Conservation (phyloP, 2,113 vertebrate genomes). For the Nothocercus nigrocapillus region DNA sequence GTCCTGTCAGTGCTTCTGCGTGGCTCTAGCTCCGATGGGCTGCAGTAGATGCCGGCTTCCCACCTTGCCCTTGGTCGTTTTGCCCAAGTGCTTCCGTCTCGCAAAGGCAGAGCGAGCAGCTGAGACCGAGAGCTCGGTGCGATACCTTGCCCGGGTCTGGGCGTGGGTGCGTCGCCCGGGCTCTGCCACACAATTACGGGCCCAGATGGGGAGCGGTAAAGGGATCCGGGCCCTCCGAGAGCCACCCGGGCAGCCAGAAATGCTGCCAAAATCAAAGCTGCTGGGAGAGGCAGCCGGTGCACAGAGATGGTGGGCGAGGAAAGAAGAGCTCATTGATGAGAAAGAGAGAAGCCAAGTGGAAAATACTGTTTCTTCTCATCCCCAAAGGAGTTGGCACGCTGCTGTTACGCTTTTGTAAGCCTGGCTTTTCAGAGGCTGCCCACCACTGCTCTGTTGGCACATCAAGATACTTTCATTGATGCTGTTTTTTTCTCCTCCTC, state of each 20-base stretch:
- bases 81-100: neutral
- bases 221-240: neutral
- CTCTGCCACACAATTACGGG: neutral
- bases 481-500: neutral
- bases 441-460: neutral
- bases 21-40: neutral
- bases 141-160: too few relatives aligned
- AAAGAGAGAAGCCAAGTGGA: neutral
- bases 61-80: neutral
- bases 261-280: neutral
- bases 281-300: neutral
- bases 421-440: neutral
- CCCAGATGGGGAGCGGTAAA: neutral
- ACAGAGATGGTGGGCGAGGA: neutral
- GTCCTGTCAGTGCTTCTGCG: neutral
- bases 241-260: neutral
- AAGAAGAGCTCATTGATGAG: neutral
- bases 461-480: neutral
- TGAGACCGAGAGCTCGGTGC: neutral
- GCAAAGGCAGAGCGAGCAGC: neutral
- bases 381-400: neutral
- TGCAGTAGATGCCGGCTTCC: neutral
- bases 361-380: constrained; percentile 1
- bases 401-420: neutral
- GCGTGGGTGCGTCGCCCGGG: rapidly evolving